These are phyloP conservation scores for Meloe dianella DNA, from an alignment of 2,888 invertebrate genomes.

Conservation along the genomic window DNA sequence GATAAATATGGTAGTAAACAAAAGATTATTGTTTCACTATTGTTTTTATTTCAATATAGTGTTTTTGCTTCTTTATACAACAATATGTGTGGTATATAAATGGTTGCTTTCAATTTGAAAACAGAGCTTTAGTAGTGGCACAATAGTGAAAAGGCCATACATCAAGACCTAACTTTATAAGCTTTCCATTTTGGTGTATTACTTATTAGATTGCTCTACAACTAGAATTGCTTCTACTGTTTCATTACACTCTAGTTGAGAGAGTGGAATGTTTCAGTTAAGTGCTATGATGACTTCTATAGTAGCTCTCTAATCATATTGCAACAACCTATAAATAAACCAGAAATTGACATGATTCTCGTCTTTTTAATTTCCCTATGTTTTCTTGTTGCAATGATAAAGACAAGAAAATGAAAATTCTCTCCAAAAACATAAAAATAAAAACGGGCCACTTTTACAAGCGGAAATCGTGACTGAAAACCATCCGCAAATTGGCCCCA, in stretches of 20 bases:
- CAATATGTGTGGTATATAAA: background rate
- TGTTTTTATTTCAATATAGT: background rate
- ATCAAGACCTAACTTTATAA: conserved; percentile 1
- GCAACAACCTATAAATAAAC: background rate
- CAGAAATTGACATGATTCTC: background rate
- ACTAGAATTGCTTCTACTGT: background rate
- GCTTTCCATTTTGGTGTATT: conserved; percentile 9
- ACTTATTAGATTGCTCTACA: background rate
- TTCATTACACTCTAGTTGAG: background rate
- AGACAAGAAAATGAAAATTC: too few species aligned
- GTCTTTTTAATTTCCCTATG: too few species aligned
- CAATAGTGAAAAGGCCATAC: background rate
- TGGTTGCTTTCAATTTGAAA: background rate
- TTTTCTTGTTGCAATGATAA: too few species aligned
- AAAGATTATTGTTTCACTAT: too few species aligned
- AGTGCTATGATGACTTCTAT: background rate
- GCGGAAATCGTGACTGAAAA: too few species aligned
- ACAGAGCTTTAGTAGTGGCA: background rate
- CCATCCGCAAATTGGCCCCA: too few species aligned
- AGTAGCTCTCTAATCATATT: background rate
- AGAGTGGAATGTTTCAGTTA: background rate
- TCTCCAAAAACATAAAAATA: too few species aligned
- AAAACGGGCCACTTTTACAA: too few species aligned
- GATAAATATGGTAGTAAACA: background rate
- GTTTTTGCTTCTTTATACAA: background rate